These are phyloP conservation scores for Tillus elongatus DNA, from an alignment of 2,888 invertebrate genomes.

Conservation along the genomic window DNA sequence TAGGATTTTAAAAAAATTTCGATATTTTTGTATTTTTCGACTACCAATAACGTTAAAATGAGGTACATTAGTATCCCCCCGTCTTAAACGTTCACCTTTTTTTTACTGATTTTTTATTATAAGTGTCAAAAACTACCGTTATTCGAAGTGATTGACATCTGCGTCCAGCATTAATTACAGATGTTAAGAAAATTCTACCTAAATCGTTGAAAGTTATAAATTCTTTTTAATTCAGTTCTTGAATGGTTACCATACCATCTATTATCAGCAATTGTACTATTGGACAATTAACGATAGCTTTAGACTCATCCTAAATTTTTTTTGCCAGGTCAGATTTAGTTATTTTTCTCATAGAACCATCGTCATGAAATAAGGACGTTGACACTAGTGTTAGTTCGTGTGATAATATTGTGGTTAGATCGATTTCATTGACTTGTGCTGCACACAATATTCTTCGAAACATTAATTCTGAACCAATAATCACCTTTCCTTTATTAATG, in stretches of 20 bases:
- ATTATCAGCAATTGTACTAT: slow-evolving; percentile 13
- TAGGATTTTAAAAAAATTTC: slow-evolving; percentile 13
- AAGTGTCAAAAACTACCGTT: slow-evolving; percentile 12
- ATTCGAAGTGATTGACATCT: slow-evolving; percentile 12
- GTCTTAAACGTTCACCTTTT: slow-evolving; percentile 10
- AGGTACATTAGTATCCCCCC: slow-evolving; percentile 11
- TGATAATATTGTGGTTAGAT: slow-evolving; percentile 14
- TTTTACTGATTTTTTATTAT: slow-evolving; percentile 11
- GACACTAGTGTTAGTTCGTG: slow-evolving; percentile 15
- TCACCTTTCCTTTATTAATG: not conserved
- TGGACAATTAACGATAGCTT: slow-evolving; percentile 13
- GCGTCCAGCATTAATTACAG: slow-evolving; percentile 5
- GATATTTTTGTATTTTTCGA: slow-evolving; percentile 13
- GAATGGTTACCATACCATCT: slow-evolving; percentile 14
- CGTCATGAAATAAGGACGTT: slow-evolving; percentile 15
- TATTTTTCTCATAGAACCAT: slow-evolving; percentile 16
- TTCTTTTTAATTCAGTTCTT: slow-evolving; percentile 14
- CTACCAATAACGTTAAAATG: slow-evolving; percentile 13
- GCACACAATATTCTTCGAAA: slow-evolving; percentile 13
- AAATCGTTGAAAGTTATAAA: slow-evolving; percentile 17
- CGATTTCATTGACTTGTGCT: slow-evolving; percentile 13
- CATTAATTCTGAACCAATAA: slow-evolving; percentile 13
- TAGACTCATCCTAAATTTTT: slow-evolving; percentile 14
- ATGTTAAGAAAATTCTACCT: slow-evolving; percentile 6
- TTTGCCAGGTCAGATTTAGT: slow-evolving; percentile 15